These are phyloP conservation scores for Drosophila rhopaloa DNA, from an alignment of 1,140 invertebrate genomes.

Conservation along the genomic window DNA sequence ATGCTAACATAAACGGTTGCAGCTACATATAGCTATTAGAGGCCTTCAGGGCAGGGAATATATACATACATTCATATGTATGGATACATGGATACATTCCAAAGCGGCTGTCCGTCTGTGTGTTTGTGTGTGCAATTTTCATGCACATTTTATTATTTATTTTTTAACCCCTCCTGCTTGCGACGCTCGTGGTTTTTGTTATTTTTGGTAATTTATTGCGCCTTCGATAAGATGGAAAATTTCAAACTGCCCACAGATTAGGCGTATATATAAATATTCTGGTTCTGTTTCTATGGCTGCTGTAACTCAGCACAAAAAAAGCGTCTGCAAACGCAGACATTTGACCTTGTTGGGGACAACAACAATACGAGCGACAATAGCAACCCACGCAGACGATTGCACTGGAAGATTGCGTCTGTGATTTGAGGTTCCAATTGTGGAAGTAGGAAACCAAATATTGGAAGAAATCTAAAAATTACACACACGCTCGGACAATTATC, in stretches of 20 bases:
- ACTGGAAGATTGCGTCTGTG: conserved; percentile 17
- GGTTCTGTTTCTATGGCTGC: conserved; percentile 15
- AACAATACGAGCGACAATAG: conserved; percentile 15
- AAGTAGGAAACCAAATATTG: neutral
- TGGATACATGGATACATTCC: conserved; percentile 43
- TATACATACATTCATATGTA: neutral
- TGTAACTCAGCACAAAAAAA: conserved; percentile 31
- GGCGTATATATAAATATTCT: neutral
- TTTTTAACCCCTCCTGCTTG: neutral
- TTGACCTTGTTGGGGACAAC: conserved; percentile 36
- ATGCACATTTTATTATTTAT: conserved; percentile 25
- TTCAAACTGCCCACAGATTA: conserved; percentile 39
- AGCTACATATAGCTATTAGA: too few relatives aligned
- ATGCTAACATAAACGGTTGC: too few relatives aligned
- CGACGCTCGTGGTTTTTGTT: conserved; percentile 8
- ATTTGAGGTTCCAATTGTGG: conserved; percentile 3
- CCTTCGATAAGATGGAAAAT: conserved; percentile 36
- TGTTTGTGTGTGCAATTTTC: conserved; percentile 32
- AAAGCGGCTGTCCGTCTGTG: conserved; percentile 14
- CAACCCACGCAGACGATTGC: conserved; percentile 20
- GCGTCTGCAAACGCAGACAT: conserved; percentile 43
- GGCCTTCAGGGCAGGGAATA: conserved; percentile 9
- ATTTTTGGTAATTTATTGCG: conserved; percentile 23
- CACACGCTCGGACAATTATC: conserved; percentile 50
- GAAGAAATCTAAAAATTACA: conserved; percentile 10